These are phyloP conservation scores for Brachionus rubens DNA, from an alignment of 1,140 invertebrate genomes.

Conservation along the genomic window DNA sequence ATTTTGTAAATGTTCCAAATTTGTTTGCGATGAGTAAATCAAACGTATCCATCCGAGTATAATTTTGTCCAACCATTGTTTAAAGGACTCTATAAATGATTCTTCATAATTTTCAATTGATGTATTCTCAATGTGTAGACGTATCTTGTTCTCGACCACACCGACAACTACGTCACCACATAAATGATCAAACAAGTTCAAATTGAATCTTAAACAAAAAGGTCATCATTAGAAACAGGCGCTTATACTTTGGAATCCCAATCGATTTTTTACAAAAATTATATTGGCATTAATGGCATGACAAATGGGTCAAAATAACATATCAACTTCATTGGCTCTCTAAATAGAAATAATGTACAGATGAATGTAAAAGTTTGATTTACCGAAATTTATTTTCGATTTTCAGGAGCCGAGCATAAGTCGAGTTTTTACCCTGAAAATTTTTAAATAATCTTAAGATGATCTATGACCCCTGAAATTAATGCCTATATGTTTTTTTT, in stretches of 20 bases:
- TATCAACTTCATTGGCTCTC: too few species aligned
- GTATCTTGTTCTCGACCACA: constrained; percentile 64
- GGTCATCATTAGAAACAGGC: too few species aligned
- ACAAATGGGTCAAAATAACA: too few species aligned
- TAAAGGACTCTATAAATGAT: constrained; percentile 70
- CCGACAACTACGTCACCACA: constrained; percentile 37
- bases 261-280: too few species aligned
- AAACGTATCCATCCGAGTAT: constrained; percentile 77
- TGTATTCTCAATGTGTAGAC: constrained; percentile 72
- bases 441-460: not conserved
- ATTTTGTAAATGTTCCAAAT: constrained; percentile 62
- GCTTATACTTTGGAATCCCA: too few species aligned
- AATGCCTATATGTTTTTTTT: not conserved
- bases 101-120: constrained; percentile 79
- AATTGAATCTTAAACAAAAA: constrained; percentile 8
- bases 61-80: constrained; percentile 78
- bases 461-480: not conserved
- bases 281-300: too few species aligned
- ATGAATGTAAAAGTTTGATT: too few species aligned
- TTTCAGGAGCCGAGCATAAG: too few species aligned
- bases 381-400: too few species aligned
- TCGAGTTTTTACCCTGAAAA: too few species aligned
- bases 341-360: too few species aligned
- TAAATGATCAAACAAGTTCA: constrained; percentile 37
- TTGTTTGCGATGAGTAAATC: constrained; percentile 65